These are phyloP conservation scores for Anthopleura sola DNA, from an alignment of 64 coral and sea anemone genomes.

Conservation along the genomic window DNA sequence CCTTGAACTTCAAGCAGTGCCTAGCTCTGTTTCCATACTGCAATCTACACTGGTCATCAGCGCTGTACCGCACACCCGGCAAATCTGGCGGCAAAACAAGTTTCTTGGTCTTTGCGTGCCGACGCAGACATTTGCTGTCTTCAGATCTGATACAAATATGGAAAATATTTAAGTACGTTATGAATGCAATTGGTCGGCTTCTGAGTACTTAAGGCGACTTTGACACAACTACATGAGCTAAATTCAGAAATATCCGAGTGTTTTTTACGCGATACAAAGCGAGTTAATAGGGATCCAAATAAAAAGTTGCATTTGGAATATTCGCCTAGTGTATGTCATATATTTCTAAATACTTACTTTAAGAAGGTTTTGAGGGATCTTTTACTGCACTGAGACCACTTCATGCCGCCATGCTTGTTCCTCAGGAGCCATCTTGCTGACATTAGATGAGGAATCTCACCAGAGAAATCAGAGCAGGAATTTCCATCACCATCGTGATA, in stretches of 20 bases:
- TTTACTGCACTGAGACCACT: constrained; percentile 86
- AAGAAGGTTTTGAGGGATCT: constrained; percentile 54
- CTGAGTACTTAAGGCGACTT: no score
- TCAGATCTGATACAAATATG: constrained; percentile 34
- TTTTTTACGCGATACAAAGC: no score
- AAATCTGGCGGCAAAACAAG: constrained; percentile 45
- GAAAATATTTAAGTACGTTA: no score
- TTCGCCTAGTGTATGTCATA: no score
- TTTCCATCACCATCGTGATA: constrained; percentile 92
- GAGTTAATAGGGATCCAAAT: no score
- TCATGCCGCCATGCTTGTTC: constrained; percentile 63
- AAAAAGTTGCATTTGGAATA: no score
- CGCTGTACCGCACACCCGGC: constrained; percentile 76
- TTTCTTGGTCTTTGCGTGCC: constrained; percentile 11
- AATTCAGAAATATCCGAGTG: no score
- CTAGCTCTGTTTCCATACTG: constrained; percentile 90
- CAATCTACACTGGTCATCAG: constrained; percentile 83
- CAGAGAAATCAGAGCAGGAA: constrained; percentile 60
- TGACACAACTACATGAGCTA: no score
- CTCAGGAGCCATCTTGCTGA: constrained; percentile 59
- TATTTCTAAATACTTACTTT: constrained; percentile 36
- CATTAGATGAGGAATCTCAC: constrained; percentile 79
- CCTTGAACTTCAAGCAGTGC: constrained; percentile 74
- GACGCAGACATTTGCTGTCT: constrained; percentile 68
- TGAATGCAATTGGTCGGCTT: no score